A percentile compares a stretch with the other conserved stretches of the same genome.
Conservation (phyloP, 2,888 invertebrate species). For the Acrobeloides nanus region DNA sequence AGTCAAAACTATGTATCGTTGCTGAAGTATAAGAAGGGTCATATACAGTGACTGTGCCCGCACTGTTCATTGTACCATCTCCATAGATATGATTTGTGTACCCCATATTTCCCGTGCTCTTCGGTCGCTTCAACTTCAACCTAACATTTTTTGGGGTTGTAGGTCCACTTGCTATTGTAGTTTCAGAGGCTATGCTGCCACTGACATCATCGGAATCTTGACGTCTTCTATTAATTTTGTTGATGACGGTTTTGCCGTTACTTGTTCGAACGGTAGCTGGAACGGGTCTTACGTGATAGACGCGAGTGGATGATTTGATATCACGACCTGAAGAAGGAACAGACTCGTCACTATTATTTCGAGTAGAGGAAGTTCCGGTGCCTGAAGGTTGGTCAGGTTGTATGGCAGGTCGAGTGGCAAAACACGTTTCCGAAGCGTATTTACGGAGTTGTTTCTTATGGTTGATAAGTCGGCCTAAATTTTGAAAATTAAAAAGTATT, state of each 20-base stretch:
- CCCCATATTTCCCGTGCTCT: constrained; percentile 37
- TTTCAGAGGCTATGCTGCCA: constrained; percentile 37
- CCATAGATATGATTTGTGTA: constrained; percentile 7
- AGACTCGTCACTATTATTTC: constrained; percentile 2
- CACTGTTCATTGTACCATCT: no score
- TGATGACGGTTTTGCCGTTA: constrained; percentile 16
- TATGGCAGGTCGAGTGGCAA: constrained; percentile 38
- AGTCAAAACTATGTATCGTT: constrained; percentile 43
- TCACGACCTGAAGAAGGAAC: not conserved
- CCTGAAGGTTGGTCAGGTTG: not conserved
- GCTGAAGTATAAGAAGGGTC: constrained; percentile 45
- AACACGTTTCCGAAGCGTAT: constrained; percentile 48
- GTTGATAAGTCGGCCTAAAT: no score
- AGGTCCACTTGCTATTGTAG: constrained; percentile 43
- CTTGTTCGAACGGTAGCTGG: constrained; percentile 7
- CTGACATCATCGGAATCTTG: constrained; percentile 48
- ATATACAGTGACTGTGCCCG: constrained; percentile 13
- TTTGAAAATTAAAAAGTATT: no score
- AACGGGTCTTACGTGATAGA: constrained; percentile 42
- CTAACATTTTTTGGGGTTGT: constrained; percentile 27
- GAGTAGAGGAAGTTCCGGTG: not conserved
- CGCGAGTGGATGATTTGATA: constrained; percentile 12
- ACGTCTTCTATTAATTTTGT: constrained; percentile 22
- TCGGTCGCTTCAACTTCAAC: constrained; percentile 41
- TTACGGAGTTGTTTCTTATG: no score